Conservation (phyloP, 2,113 vertebrate species). For the Cyanistes caeruleus region DNA sequence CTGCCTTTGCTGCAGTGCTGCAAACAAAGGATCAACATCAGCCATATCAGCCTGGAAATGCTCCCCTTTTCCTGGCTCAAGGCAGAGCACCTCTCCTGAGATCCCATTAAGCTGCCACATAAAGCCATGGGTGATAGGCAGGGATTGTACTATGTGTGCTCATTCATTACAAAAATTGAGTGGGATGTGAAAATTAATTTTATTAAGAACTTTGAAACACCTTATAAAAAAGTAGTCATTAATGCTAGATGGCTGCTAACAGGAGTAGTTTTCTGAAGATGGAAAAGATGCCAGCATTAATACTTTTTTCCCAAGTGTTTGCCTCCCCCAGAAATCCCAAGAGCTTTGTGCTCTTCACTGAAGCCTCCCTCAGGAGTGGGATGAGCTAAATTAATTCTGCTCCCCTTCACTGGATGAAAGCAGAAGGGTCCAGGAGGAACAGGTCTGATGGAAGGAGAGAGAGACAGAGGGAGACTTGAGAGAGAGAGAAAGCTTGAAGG, state of each 20-base stretch:
- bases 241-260: not conserved
- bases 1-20: not conserved
- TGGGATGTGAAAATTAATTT: not conserved
- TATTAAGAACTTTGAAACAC: not conserved
- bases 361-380: not conserved
- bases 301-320: not conserved
- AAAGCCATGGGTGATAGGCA: not conserved
- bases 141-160: not conserved
- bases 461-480: not conserved
- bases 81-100: constrained; percentile 2
- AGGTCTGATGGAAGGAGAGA: not conserved
- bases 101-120: not conserved
- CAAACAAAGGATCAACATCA: not conserved
- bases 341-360: not conserved
- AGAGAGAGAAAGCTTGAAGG: not conserved
- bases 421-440: not conserved
- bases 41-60: not conserved
- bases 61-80: not conserved
- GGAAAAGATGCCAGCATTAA: not conserved
- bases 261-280: not conserved
- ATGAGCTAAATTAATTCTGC: not conserved
- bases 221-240: not conserved
- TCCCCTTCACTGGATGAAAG: rapidly evolving
- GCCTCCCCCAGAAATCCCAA: not conserved
- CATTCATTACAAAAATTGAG: not conserved